A percentile compares a stretch with the other conserved stretches of the same genome.
phyloP scores from a whole-genome alignment of 2,113 vertebrate species.

The Chionomys nivalis region DNA sequence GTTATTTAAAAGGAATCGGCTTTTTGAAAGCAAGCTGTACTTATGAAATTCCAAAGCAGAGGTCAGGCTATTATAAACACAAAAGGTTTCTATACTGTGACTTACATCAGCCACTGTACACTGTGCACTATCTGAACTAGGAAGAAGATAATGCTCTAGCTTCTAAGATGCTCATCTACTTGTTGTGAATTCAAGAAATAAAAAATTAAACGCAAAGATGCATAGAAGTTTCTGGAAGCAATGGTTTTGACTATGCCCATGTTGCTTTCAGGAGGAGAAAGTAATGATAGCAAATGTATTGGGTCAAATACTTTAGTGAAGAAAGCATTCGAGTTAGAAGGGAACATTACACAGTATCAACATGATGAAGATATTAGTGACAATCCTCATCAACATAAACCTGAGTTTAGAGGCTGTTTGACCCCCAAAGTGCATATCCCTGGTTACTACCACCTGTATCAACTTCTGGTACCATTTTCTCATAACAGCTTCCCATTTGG shows the following conservation, averaged over 20 bases:
- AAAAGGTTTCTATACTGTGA: background rate
- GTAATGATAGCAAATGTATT: background rate
- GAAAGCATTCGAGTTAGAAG: background rate
- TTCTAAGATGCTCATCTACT: background rate
- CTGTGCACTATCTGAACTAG: background rate
- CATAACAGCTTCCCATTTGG: background rate
- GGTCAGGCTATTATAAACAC: background rate
- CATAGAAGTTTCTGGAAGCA: background rate
- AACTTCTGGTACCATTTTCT: background rate
- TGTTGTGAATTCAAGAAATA: background rate
- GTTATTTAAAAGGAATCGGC: background rate
- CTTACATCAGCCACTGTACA: background rate
- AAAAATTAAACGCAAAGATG: background rate
- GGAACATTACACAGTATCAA: background rate
- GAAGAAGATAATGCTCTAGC: background rate
- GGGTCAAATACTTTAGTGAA: background rate
- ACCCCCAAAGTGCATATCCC: background rate
- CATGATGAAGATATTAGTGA: background rate
- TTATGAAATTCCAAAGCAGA: background rate
- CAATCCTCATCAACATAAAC: background rate
- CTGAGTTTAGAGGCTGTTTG: background rate
- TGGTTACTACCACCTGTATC: background rate
- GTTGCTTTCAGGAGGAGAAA: background rate
- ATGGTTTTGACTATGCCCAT: background rate
- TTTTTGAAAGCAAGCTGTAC: slow-evolving; percentile 15